Percentiles rank a stretch among this genome's conserved stretches.
These are phyloP conservation scores for Malacosoma neustria DNA, from an alignment of 2,888 invertebrate species.

Conservation along the genomic window DNA sequence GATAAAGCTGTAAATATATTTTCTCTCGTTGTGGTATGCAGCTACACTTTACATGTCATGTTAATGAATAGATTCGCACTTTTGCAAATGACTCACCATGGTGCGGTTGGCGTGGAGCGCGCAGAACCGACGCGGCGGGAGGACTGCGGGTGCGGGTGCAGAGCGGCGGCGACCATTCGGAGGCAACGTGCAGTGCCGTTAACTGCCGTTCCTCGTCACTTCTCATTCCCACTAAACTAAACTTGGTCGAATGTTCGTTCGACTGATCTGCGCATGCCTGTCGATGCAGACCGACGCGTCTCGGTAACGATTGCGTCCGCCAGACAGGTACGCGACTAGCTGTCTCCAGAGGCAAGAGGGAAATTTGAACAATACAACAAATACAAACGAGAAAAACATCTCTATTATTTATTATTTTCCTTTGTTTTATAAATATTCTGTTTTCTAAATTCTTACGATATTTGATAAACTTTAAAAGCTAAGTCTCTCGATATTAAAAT, in stretches of 20 bases:
- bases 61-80: constrained; percentile 62
- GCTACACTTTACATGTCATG: constrained; percentile 39
- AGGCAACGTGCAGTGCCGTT: constrained; percentile 42
- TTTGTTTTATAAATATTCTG: too few species aligned
- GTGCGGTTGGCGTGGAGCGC: constrained; percentile 64
- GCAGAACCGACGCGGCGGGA: constrained; percentile 63
- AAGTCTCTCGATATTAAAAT: too few species aligned
- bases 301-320: constrained; percentile 65
- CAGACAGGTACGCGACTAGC: constrained; percentile 63
- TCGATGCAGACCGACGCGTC: constrained; percentile 63
- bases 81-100: constrained; percentile 70
- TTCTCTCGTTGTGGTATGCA: constrained; percentile 30
- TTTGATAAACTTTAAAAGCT: too few species aligned
- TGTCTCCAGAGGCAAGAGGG: constrained; percentile 59
- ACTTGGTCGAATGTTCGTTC: constrained; percentile 37
- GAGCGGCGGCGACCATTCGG: constrained; percentile 40
- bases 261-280: constrained; percentile 59
- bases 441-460: too few species aligned
- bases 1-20: constrained; percentile 6
- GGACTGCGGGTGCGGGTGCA: constrained; percentile 63
- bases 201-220: constrained; percentile 53
- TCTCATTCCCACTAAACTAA: too few species aligned
- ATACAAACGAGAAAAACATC: constrained; percentile 37
- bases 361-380: constrained; percentile 59
- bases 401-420: constrained; percentile 19